Percentiles rank a stretch among this genome's conserved stretches.
phyloP scores from a whole-genome alignment of 2,113 vertebrate genomes.

The Chrysochloris asiatica region DNA sequence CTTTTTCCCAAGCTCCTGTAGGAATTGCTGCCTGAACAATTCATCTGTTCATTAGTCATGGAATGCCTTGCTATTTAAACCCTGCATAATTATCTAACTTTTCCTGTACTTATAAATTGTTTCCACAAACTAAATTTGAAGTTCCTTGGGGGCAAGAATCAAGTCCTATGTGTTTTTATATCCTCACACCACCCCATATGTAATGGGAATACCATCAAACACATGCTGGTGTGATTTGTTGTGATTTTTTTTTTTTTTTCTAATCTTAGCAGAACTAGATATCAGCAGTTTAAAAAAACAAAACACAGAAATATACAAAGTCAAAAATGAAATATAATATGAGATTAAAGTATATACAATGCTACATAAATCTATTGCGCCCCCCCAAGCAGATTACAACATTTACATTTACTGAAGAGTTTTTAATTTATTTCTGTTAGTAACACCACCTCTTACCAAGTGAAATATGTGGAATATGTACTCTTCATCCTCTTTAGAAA shows the following conservation, averaged over 20 bases:
- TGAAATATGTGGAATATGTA: background rate
- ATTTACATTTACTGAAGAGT: background rate
- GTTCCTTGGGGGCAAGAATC: background rate
- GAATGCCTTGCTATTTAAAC: background rate
- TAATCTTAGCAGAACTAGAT: background rate
- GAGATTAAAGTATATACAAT: background rate
- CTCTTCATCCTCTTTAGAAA: background rate
- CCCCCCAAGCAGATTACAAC: background rate
- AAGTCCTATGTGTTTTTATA: background rate
- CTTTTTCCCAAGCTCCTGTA: background rate
- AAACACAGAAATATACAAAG: background rate
- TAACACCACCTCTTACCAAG: background rate
- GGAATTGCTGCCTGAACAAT: background rate
- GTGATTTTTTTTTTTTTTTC: background rate
- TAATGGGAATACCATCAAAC: background rate
- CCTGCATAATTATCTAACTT: background rate
- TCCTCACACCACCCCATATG: background rate
- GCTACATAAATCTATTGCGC: background rate
- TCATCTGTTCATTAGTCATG: background rate
- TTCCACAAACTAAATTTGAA: constrained; percentile 25
- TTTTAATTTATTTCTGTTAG: constrained; percentile 17
- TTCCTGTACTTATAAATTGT: constrained; percentile 23
- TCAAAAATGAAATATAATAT: constrained; percentile 6
- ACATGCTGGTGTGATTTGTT: background rate
- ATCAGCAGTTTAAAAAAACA: background rate